A percentile compares a stretch with the other conserved stretches of the same genome.
These are phyloP conservation scores for Anomalospiza imberbis DNA, from an alignment of 2,797 vertebrate genomes.

Conservation along the genomic window DNA sequence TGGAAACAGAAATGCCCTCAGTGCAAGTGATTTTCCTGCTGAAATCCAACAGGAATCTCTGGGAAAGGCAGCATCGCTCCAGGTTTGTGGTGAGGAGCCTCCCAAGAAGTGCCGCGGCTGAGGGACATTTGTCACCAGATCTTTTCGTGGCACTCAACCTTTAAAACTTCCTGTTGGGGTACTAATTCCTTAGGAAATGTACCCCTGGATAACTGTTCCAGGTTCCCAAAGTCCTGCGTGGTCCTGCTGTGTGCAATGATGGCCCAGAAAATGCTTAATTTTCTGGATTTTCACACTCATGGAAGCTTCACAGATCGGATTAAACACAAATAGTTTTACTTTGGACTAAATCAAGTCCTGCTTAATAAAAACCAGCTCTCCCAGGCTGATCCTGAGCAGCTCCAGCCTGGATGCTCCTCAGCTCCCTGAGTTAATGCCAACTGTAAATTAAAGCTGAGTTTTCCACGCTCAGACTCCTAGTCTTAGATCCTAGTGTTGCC, in stretches of 20 bases:
- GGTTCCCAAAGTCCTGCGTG: background rate
- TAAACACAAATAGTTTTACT: background rate
- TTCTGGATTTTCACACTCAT: background rate
- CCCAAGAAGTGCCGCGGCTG: rapidly evolving
- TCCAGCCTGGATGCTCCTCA: background rate
- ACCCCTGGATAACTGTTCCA: background rate
- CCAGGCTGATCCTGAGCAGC: background rate
- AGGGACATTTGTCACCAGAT: background rate
- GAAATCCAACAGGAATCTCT: background rate
- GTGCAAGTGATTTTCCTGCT: background rate
- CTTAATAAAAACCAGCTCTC: background rate
- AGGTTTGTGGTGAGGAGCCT: background rate
- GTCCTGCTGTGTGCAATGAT: rapidly evolving
- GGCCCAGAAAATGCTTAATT: background rate
- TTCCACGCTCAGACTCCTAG: background rate
- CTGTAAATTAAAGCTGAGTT: background rate
- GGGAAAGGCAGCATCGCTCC: background rate
- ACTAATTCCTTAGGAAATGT: background rate
- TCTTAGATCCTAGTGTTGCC: background rate
- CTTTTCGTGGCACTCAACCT: background rate
- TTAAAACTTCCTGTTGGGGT: background rate
- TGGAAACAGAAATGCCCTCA: background rate
- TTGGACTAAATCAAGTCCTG: background rate
- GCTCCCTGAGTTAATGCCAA: background rate
- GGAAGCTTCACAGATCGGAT: background rate